Evolutionary conservation across 2,797 vertebrate genomes (phyloP).

Genomic region (Acrocephalus scirpaceus): DNA sequence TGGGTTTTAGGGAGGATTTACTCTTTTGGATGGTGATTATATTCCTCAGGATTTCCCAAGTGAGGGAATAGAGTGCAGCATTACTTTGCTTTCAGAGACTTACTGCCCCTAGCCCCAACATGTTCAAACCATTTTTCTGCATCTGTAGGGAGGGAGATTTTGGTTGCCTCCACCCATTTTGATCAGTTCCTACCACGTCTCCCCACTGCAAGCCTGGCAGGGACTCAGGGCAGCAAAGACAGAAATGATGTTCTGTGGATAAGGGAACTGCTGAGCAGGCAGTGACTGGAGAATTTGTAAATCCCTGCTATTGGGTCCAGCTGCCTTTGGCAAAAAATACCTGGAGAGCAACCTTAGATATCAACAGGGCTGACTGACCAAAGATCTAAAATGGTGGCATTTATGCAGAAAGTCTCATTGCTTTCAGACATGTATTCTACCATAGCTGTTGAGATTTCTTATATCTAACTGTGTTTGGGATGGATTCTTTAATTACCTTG

Average conservation of each 20-base stretch:
- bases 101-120: not conserved
- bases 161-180: not conserved
- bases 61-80: not conserved
- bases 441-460: not conserved
- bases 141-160: not conserved
- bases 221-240: not conserved
- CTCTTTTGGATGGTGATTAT: not conserved
- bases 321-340: not conserved
- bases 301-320: not conserved
- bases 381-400: not conserved
- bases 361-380: not conserved
- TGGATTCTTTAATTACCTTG: not conserved
- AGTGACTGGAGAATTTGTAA: not conserved
- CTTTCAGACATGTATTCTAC: not conserved
- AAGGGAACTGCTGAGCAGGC: not conserved
- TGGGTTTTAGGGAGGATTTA: not conserved
- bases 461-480: not conserved
- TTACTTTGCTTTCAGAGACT: not conserved
- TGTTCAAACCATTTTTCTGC: not conserved
- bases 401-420: not conserved
- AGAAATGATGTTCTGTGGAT: not conserved
- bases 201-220: not conserved
- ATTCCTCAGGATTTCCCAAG: not conserved
- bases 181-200: not conserved
- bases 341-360: not conserved